Evolutionary conservation across 2,888 invertebrate species (phyloP).

Genomic region (Sphinx pinastri): DNA sequence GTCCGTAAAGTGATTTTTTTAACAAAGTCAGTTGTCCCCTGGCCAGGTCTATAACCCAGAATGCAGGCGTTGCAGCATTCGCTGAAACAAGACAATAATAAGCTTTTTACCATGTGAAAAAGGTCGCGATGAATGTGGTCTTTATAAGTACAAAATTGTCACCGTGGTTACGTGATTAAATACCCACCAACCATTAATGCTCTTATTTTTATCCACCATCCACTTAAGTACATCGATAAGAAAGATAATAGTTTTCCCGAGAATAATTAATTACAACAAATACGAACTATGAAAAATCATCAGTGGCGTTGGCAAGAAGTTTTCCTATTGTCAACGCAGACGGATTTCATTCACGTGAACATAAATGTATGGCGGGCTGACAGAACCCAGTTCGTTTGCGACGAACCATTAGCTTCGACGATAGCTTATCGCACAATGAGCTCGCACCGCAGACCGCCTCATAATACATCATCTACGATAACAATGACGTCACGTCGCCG

Average conservation of each 20-base stretch:
- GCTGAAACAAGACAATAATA: too few species aligned
- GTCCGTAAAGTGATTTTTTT: too few species aligned
- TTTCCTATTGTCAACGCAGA: constrained; percentile 6
- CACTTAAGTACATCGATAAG: neutral
- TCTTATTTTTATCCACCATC: neutral
- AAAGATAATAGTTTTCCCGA: constrained; percentile 8
- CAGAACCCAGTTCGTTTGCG: constrained; percentile 50
- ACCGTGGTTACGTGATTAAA: neutral
- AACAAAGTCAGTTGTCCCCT: too few species aligned
- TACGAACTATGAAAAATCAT: constrained; percentile 1
- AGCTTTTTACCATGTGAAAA: too few species aligned
- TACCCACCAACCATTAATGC: neutral
- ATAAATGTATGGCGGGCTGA: constrained; percentile 44
- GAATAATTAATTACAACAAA: constrained; percentile 22
- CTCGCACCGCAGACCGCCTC: constrained; percentile 43
- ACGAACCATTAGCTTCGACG: constrained; percentile 52
- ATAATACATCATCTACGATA: constrained; percentile 61
- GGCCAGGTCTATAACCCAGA: too few species aligned
- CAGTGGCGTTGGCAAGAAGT: constrained; percentile 3
- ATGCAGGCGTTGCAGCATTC: too few species aligned
- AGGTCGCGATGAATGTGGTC: too few species aligned
- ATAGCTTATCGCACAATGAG: constrained; percentile 48
- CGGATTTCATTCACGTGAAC: constrained; percentile 22
- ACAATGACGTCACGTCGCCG: constrained; percentile 60
- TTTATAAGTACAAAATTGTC: too few species aligned